phyloP scores from a whole-genome alignment of 2,113 vertebrate species.

The Morone saxatilis region DNA sequence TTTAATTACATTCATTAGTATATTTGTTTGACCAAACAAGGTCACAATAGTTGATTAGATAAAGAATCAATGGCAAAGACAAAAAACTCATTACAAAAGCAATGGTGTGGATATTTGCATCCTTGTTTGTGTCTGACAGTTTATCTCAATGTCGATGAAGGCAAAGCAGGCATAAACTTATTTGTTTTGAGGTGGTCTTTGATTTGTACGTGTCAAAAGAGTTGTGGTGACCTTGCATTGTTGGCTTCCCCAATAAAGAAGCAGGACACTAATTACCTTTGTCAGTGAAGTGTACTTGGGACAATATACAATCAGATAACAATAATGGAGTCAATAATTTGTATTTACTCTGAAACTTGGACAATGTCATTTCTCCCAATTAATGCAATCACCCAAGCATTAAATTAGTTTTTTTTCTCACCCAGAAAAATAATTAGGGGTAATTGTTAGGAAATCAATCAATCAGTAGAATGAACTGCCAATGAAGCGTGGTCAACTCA shows the following conservation, averaged over 20 bases:
- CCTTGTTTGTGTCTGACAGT: slow-evolving; percentile 78
- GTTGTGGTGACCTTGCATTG: slow-evolving; percentile 80
- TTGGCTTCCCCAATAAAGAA: slow-evolving; percentile 72
- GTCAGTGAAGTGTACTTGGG: slow-evolving; percentile 84
- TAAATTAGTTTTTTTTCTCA: slow-evolving; percentile 85
- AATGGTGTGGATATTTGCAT: slow-evolving; percentile 70
- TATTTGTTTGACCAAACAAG: slow-evolving; percentile 80
- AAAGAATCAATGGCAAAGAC: slow-evolving; percentile 71
- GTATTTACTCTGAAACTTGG: slow-evolving; percentile 86
- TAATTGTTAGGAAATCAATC: slow-evolving; percentile 86
- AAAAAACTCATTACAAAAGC: slow-evolving; percentile 79
- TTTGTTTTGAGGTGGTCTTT: slow-evolving; percentile 81
- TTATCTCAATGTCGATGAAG: slow-evolving; percentile 82
- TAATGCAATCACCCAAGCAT: slow-evolving; percentile 85
- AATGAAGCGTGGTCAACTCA: slow-evolving; percentile 74
- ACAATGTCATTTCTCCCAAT: slow-evolving; percentile 87
- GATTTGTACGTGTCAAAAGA: slow-evolving; percentile 80
- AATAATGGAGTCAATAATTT: slow-evolving; percentile 87
- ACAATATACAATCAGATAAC: slow-evolving; percentile 86
- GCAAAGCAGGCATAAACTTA: slow-evolving; percentile 74
- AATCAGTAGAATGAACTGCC: slow-evolving; percentile 77
- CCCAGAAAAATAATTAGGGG: slow-evolving; percentile 82
- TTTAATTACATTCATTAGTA: slow-evolving; percentile 79
- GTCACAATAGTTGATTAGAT: slow-evolving; percentile 79
- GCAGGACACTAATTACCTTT: slow-evolving; percentile 82